Evolutionary conservation across 2,888 invertebrate species (phyloP).

Genomic region (Heteromyza rotundicornis): DNA sequence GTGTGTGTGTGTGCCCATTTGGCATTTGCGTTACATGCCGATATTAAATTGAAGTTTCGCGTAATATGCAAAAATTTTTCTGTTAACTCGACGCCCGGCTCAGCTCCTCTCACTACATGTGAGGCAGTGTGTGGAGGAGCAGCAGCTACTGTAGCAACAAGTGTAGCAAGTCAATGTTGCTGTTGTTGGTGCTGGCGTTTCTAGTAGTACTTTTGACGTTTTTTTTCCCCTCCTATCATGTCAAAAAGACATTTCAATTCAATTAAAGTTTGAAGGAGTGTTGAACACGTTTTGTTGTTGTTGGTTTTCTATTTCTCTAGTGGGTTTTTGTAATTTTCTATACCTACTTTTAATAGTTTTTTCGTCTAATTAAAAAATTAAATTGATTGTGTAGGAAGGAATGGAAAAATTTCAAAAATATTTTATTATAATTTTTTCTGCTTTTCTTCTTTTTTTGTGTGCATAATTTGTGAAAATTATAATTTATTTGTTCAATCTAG

Average conservation of each 20-base stretch:
- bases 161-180: constrained; percentile 12
- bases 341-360: constrained; percentile 6
- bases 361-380: background rate
- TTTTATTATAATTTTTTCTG: too few relatives aligned
- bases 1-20: constrained; percentile 1
- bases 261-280: constrained; percentile 43
- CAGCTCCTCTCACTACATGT: background rate
- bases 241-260: constrained; percentile 51
- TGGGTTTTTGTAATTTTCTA: constrained; percentile 25
- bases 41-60: constrained; percentile 13
- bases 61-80: constrained; percentile 18
- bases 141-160: constrained; percentile 27
- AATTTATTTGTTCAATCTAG: too few relatives aligned
- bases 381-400: background rate
- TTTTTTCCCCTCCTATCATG: constrained; percentile 46
- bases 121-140: background rate
- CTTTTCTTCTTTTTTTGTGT: background rate
- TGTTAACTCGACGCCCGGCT: background rate
- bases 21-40: constrained; percentile 21
- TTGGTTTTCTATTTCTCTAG: constrained; percentile 20
- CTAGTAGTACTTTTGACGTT: constrained; percentile 13
- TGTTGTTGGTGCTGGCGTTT: constrained; percentile 23
- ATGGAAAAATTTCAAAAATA: background rate
- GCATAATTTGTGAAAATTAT: background rate
- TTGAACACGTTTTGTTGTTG: constrained; percentile 29